Conservation (phyloP, 2,888 invertebrate species). For the Nephrotoma guestfalica region DNA sequence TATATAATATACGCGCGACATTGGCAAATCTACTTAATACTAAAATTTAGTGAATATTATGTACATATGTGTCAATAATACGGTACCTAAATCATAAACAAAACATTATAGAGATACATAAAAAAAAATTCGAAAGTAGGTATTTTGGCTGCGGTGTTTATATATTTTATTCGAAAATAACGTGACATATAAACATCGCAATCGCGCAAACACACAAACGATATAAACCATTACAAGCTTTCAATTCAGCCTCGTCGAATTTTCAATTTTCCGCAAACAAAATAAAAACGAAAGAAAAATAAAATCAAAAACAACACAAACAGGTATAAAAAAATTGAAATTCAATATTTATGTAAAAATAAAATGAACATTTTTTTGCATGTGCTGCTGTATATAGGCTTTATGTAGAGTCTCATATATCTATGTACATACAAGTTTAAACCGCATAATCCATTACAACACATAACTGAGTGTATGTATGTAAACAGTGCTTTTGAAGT, state of each 20-base stretch:
- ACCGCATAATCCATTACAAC: neutral
- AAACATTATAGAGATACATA: neutral
- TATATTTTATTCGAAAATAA: neutral
- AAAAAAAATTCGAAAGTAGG: neutral
- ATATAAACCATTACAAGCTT: neutral
- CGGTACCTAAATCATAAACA: neutral
- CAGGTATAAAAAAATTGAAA: neutral
- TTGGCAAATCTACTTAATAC: neutral
- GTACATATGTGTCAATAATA: neutral
- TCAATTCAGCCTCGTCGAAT: neutral
- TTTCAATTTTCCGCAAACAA: neutral
- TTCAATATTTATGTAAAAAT: neutral
- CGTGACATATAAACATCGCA: neutral
- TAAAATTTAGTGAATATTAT: neutral
- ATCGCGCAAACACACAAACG: neutral
- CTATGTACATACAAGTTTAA: neutral
- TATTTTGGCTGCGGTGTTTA: neutral
- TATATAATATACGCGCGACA: neutral
- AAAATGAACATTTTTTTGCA: neutral
- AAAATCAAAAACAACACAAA: neutral
- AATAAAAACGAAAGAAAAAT: neutral
- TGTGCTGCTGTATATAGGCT: neutral
- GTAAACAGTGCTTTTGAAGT: neutral
- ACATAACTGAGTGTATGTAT: neutral
- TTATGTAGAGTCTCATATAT: neutral